phyloP scores from a whole-genome alignment of 1,140 invertebrate genomes.

The Harpegnathos saltator region DNA sequence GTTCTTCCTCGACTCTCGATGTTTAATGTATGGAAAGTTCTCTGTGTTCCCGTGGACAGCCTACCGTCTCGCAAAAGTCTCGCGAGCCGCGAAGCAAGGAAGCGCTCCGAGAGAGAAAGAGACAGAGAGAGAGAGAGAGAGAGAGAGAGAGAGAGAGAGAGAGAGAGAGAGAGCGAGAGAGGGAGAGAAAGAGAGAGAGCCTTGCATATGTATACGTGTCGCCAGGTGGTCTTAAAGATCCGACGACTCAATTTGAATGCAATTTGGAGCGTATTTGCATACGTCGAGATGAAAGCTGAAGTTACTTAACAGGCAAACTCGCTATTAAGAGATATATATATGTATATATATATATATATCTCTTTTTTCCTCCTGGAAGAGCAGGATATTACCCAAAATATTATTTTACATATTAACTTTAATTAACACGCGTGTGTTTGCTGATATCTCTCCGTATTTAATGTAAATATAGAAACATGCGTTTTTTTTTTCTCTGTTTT shows the following conservation, averaged over 20 bases:
- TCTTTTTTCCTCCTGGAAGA: background rate
- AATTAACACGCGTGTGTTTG: no score
- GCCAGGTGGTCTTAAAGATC: slow-evolving; percentile 40
- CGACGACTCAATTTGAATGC: slow-evolving; percentile 58
- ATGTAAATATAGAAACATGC: no score
- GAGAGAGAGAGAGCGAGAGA: no score
- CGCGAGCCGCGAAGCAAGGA: slow-evolving; percentile 2
- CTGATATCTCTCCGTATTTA: no score
- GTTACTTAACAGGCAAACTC: slow-evolving; percentile 41
- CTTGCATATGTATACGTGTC: slow-evolving; percentile 9
- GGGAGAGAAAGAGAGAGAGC: no score
- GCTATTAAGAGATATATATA: slow-evolving; percentile 23
- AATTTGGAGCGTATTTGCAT: slow-evolving; percentile 58
- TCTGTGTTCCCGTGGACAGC: no score
- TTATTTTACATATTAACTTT: no score
- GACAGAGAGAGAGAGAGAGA: no score
- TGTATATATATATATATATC: no score
- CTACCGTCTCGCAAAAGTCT: background rate
- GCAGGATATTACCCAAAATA: slow-evolving; percentile 6
- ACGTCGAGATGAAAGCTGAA: slow-evolving; percentile 53
- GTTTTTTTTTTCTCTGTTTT: no score
- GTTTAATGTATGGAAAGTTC: background rate
- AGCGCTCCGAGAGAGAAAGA: no score
- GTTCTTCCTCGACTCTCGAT: background rate
- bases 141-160: no score